phyloP scores from a whole-genome alignment of 2,888 invertebrate species.

The Entomobrya multifasciata region DNA sequence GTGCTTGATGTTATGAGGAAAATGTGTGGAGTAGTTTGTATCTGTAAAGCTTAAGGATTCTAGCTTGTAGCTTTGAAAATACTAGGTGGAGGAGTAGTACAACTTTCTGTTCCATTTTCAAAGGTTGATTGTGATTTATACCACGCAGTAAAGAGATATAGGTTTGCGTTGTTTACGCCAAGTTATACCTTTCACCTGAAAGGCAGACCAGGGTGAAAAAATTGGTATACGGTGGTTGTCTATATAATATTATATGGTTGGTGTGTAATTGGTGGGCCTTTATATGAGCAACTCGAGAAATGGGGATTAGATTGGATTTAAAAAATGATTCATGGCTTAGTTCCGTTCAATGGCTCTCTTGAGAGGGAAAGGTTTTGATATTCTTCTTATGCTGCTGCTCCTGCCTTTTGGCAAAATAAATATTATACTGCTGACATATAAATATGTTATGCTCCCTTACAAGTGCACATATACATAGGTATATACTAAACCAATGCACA shows the following conservation, averaged over 20 bases:
- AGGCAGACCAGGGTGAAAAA: constrained; percentile 25
- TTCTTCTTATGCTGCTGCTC: too few species aligned
- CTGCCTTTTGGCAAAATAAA: too few species aligned
- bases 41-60: too few species aligned
- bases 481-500: neutral
- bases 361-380: constrained; percentile 36
- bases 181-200: neutral
- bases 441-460: neutral
- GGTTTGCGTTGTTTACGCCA: neutral
- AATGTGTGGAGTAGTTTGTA: too few species aligned
- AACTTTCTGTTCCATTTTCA: too few species aligned
- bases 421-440: neutral
- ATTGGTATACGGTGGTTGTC: constrained; percentile 1
- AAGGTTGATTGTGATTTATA: neutral
- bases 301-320: constrained; percentile 67
- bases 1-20: too few species aligned
- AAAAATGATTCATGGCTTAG: constrained; percentile 71
- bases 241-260: too few species aligned
- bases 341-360: constrained; percentile 52
- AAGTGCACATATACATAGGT: neutral
- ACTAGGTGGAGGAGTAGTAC: too few species aligned
- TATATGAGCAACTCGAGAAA: constrained; percentile 58
- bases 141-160: neutral
- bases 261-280: constrained; percentile 49
- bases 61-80: too few species aligned